Evolutionary conservation across 2,888 invertebrate genomes (phyloP).

Genomic region (Dasypogon diadema): DNA sequence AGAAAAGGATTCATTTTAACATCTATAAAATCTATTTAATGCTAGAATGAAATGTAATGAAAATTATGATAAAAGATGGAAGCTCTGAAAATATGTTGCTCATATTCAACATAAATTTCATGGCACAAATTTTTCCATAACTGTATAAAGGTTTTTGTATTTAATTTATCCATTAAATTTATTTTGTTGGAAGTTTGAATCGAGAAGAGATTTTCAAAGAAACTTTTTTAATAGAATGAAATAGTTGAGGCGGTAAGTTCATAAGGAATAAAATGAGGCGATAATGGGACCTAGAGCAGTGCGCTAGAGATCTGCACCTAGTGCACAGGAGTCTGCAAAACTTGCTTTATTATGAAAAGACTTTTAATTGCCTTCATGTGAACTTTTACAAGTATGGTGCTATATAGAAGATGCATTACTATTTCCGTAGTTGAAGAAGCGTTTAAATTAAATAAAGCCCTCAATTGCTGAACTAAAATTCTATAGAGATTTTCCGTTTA

Average conservation of each 20-base stretch:
- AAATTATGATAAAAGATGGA: no score
- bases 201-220: conserved; percentile 12
- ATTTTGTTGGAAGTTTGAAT: conserved; percentile 37
- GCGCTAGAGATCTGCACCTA: background rate
- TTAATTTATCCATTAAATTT: conserved; percentile 42
- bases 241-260: background rate
- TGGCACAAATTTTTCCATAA: no score
- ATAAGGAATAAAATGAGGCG: conserved; percentile 19
- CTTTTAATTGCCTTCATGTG: conserved; percentile 41
- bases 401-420: background rate
- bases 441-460: conserved; percentile 40
- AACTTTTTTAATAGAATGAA: conserved; percentile 36
- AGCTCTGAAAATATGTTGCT: no score
- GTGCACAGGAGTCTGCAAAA: conserved; percentile 2
- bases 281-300: conserved; percentile 1
- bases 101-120: no score
- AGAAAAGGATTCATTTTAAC: no score
- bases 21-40: no score
- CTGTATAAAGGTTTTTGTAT: conserved; percentile 12
- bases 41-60: no score
- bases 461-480: conserved; percentile 20
- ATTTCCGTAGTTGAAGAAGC: background rate
- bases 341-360: conserved; percentile 27
- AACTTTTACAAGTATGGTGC: conserved; percentile 12
- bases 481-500: background rate